phyloP scores from a whole-genome alignment of 1,140 invertebrate genomes.

The Drosophila triauraria region DNA sequence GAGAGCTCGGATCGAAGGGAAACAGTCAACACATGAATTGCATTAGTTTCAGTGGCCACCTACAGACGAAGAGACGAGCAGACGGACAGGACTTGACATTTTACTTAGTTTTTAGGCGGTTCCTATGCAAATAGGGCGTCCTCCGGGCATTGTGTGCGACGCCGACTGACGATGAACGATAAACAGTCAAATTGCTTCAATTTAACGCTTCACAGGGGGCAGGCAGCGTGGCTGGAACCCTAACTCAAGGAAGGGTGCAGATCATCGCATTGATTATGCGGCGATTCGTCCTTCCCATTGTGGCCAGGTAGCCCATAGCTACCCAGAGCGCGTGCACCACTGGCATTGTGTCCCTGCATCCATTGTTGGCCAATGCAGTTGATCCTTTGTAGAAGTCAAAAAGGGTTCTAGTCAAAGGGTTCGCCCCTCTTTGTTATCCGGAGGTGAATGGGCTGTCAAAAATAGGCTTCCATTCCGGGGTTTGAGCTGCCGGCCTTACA shows the following conservation, averaged over 20 bases:
- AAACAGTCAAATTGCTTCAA: constrained; percentile 78
- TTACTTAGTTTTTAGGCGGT: constrained; percentile 69
- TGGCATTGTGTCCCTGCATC: constrained; percentile 28
- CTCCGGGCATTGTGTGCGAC: constrained; percentile 55
- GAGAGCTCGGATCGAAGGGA: constrained; percentile 19
- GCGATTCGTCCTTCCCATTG: constrained; percentile 10
- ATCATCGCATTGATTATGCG: constrained; percentile 18
- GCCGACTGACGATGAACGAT: constrained; percentile 47
- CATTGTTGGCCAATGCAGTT: constrained; percentile 30
- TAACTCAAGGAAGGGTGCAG: constrained; percentile 8
- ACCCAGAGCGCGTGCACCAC: constrained; percentile 3
- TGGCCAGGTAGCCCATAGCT: constrained; percentile 24
- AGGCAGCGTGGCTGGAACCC: constrained; percentile 12
- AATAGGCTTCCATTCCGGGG: constrained; percentile 9
- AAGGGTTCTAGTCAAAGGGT: constrained; percentile 40
- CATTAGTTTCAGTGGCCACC: constrained; percentile 60
- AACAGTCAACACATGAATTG: constrained; percentile 60
- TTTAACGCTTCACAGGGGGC: constrained; percentile 72
- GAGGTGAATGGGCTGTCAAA: constrained; percentile 31
- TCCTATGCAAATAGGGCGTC: constrained; percentile 54
- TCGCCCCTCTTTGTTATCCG: constrained; percentile 2
- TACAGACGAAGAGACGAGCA: constrained; percentile 4
- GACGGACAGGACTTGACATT: constrained; percentile 54
- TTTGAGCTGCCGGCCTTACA: constrained; percentile 17
- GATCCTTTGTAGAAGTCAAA: constrained; percentile 57